Conservation (phyloP, 2,797 vertebrate species). For the Neosalanx taihuensis region DNA sequence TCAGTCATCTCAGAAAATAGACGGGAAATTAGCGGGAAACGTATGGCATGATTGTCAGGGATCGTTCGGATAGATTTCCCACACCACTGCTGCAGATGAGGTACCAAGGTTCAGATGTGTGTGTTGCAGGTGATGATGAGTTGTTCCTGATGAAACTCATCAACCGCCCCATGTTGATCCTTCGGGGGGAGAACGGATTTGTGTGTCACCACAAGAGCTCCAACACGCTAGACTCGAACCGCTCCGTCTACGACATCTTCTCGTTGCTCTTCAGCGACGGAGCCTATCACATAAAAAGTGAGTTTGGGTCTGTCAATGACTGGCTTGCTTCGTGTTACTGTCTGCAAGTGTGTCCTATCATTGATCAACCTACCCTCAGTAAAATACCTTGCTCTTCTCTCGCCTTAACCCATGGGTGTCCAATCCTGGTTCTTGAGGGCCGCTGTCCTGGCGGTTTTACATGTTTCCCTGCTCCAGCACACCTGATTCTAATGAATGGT, state of each 20-base stretch:
- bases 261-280: conserved; percentile 87
- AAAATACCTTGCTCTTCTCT: no score
- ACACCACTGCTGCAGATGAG: neutral
- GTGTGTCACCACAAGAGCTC: conserved; percentile 91
- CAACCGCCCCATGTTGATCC: conserved; percentile 92
- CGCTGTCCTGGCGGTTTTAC: no score
- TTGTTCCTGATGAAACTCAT: conserved; percentile 92
- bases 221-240: conserved; percentile 88
- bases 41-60: neutral
- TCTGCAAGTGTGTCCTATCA: neutral
- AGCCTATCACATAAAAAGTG: conserved; percentile 91
- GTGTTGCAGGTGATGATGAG: conserved; percentile 81
- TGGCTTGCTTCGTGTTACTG: neutral
- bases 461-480: no score
- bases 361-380: neutral
- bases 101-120: neutral
- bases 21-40: neutral
- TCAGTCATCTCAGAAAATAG: no score
- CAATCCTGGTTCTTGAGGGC: no score
- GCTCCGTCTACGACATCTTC: conserved; percentile 94
- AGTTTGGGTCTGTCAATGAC: conserved; percentile 36
- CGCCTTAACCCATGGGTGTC: neutral
- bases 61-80: neutral
- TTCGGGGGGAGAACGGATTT: conserved; percentile 88
- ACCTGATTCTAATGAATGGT: no score